Conservation (phyloP, 1,140 invertebrate species). For the Polyergus mexicanus region DNA sequence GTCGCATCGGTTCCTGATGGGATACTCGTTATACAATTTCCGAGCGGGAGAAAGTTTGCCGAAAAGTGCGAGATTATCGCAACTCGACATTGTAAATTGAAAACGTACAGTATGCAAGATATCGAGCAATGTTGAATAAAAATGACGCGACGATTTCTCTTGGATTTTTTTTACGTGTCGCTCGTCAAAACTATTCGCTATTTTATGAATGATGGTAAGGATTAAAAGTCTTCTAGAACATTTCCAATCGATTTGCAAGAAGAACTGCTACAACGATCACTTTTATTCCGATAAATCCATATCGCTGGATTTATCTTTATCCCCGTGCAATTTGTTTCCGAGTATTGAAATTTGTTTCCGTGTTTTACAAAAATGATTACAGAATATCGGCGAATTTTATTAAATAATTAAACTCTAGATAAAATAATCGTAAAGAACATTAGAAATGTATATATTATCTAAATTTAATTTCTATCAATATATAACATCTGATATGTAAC, state of each 20-base stretch:
- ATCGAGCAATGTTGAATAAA: conserved; percentile 19
- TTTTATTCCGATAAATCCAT: background rate
- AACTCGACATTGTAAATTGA: conserved; percentile 7
- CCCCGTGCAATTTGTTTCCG: background rate
- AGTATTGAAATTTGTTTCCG: background rate
- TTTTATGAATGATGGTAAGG: background rate
- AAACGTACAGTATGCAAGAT: background rate
- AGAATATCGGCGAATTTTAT: background rate
- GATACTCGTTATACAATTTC: conserved; percentile 37
- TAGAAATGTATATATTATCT: conserved; percentile 5
- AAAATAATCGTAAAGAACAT: background rate
- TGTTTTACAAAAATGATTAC: background rate
- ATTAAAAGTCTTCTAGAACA: background rate
- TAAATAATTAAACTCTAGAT: background rate
- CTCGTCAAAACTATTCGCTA: background rate
- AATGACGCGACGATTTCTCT: background rate
- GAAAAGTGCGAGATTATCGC: conserved; percentile 20
- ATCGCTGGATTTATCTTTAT: background rate
- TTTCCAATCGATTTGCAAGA: background rate
- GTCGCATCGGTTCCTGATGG: conserved; percentile 20
- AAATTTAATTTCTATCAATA: conserved; percentile 10
- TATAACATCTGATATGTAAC: background rate
- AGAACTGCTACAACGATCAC: background rate
- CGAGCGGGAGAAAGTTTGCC: background rate
- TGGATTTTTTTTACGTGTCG: background rate